Evolutionary conservation across 2,797 vertebrate genomes (phyloP), one percentile per base, ranked within the genome.

Genomic region (Gastrophryne carolinensis): DNA sequence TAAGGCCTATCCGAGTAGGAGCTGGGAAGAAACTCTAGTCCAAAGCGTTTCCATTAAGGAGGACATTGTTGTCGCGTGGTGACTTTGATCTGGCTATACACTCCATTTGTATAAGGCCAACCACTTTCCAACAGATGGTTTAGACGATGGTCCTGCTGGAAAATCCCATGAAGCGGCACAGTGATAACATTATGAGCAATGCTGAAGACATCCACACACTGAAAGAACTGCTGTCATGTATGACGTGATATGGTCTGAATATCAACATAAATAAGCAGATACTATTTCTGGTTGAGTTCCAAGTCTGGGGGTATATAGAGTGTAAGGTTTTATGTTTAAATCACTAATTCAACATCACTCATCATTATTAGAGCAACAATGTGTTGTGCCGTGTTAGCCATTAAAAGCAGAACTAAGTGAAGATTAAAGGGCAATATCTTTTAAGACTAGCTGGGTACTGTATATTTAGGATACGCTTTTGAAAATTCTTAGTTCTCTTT

Each of bases 81-180:
- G 52, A 37, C 72, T 60, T 50, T 60, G 72, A 75, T 67, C 62
- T 26, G 29, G 12, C 30, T 35, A 1, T 53, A 67, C 72, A 75
- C 72, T 63, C 63, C 23, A 75, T 75, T 75, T 75, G 26, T 75
- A 58, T 60, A 53, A 50, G 26, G 11, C 21, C 44, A 67, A 67
- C 63, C 72, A 75, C 72, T 21, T 39, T 52, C 23, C 37, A 13
- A 52, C 72, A 67, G 39, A 75, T 75, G 72, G 41, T 75, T 75
- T 44, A 17, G 50, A 30, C 60, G 72, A 67, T 50, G 53, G 27
- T 35, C 11, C 63, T 52, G 26, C 37, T 60, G 63, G 62, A 35
- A 75, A 66, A 67, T 65, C 29, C 29, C 24, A 57, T 57, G 27
- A 17, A 17, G 7, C 6, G 17, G 21, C 29, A 35, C 11, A 66